phyloP scores from a whole-genome alignment of 2,797 vertebrate species.

The Calcarius lapponicus region DNA sequence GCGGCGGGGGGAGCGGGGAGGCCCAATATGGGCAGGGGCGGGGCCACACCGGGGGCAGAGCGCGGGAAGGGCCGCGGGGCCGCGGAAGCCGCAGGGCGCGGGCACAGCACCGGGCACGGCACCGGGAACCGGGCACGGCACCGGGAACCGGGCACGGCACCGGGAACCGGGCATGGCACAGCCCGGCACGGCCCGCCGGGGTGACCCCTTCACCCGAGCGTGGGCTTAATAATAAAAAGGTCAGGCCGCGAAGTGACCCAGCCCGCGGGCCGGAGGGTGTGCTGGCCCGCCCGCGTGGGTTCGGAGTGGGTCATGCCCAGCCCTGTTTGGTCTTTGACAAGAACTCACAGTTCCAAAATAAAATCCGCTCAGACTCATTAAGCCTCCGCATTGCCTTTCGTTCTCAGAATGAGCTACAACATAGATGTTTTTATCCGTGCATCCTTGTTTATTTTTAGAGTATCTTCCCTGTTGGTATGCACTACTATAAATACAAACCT shows the following conservation, averaged over 20 bases:
- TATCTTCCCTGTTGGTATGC: not conserved
- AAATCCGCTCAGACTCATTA: not conserved
- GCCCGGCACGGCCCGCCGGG: too few species aligned
- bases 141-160: too few species aligned
- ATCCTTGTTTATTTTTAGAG: not conserved
- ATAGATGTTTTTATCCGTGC: not conserved
- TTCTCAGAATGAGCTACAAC: not conserved
- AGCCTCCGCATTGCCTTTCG: not conserved
- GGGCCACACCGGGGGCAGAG: not conserved
- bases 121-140: too few species aligned
- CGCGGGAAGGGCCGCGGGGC: not conserved
- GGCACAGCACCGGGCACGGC: too few species aligned
- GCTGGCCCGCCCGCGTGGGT: not conserved
- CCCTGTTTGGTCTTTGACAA: not conserved
- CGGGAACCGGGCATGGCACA: too few species aligned
- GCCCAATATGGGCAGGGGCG: not conserved
- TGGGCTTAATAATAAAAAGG: fast-evolving
- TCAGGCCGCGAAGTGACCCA: fast-evolving
- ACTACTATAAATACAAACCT: not conserved
- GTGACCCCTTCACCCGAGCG: fast-evolving
- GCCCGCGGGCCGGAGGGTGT: fast-evolving
- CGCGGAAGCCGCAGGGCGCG: too few species aligned
- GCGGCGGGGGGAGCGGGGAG: not conserved
- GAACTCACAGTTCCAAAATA: not conserved
- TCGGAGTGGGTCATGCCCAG: not conserved